phyloP scores from a whole-genome alignment of 1,140 invertebrate genomes.

The Homalodisca vitripennis region DNA sequence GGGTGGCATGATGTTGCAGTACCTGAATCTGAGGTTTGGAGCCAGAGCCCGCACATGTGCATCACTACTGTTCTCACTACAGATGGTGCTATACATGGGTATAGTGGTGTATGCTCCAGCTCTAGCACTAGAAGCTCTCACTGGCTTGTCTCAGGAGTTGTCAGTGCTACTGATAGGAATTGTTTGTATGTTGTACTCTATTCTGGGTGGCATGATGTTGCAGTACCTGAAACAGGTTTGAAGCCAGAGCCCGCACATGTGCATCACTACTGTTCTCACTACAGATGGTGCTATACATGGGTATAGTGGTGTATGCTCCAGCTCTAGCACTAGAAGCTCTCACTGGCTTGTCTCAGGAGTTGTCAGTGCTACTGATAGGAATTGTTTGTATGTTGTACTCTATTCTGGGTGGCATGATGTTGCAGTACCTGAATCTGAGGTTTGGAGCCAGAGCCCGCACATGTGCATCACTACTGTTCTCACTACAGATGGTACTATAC shows the following conservation, averaged over 20 bases:
- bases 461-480: constrained; percentile 72
- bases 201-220: constrained; percentile 86
- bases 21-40: constrained; percentile 82
- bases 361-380: constrained; percentile 78
- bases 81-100: constrained; percentile 89
- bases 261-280: constrained; percentile 76
- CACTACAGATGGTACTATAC: constrained; percentile 83
- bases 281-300: constrained; percentile 88
- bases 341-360: constrained; percentile 68
- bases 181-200: constrained; percentile 84
- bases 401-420: constrained; percentile 84
- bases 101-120: constrained; percentile 92
- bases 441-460: no score
- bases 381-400: constrained; percentile 84
- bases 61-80: constrained; percentile 73
- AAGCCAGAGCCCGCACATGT: constrained; percentile 51
- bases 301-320: constrained; percentile 90
- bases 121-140: constrained; percentile 84
- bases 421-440: no score
- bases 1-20: constrained; percentile 74
- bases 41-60: constrained; percentile 55
- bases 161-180: constrained; percentile 79
- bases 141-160: constrained; percentile 66
- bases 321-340: constrained; percentile 86
- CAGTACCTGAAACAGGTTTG: no score